phyloP scores from a whole-genome alignment of 2,888 invertebrate genomes.

The Eupithecia dodoneata region DNA sequence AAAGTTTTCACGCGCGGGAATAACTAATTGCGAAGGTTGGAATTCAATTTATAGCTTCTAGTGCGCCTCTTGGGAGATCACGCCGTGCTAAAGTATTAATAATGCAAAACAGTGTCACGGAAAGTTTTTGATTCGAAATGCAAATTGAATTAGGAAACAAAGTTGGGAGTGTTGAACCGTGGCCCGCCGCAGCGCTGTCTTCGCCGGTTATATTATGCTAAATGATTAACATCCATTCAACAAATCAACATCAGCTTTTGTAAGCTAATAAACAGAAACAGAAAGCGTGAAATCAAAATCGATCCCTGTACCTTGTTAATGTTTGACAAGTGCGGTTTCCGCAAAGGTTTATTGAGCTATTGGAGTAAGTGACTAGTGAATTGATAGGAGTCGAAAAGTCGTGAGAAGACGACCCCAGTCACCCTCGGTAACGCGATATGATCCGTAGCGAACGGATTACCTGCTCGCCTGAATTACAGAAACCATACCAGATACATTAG shows the following conservation, averaged over 20 bases:
- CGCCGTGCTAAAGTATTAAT: constrained; percentile 81
- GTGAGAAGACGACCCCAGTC: constrained; percentile 63
- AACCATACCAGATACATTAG: constrained; percentile 79
- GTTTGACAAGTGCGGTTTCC: constrained; percentile 19
- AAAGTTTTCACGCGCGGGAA: constrained; percentile 85
- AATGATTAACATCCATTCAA: constrained; percentile 64
- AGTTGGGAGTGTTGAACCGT: constrained; percentile 74
- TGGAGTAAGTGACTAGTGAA: constrained; percentile 38
- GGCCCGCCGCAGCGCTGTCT: constrained; percentile 69
- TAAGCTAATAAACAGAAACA: constrained; percentile 43
- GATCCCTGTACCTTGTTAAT: constrained; percentile 23
- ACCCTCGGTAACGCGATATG: constrained; percentile 76
- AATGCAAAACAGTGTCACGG: constrained; percentile 85
- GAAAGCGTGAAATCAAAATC: constrained; percentile 42
- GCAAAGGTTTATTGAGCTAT: constrained; percentile 18
- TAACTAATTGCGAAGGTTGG: constrained; percentile 84
- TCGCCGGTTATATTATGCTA: constrained; percentile 64
- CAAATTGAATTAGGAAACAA: constrained; percentile 82
- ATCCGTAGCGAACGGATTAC: constrained; percentile 76
- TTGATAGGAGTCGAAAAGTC: constrained; percentile 55
- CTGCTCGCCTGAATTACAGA: constrained; percentile 79
- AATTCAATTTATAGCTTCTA: constrained; percentile 84
- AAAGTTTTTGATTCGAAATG: constrained; percentile 83
- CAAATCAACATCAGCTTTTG: constrained; percentile 42
- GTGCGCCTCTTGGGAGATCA: constrained; percentile 82